Evolutionary conservation across 2,797 vertebrate genomes (phyloP).

Genomic region (Megaceryle alcyon): DNA sequence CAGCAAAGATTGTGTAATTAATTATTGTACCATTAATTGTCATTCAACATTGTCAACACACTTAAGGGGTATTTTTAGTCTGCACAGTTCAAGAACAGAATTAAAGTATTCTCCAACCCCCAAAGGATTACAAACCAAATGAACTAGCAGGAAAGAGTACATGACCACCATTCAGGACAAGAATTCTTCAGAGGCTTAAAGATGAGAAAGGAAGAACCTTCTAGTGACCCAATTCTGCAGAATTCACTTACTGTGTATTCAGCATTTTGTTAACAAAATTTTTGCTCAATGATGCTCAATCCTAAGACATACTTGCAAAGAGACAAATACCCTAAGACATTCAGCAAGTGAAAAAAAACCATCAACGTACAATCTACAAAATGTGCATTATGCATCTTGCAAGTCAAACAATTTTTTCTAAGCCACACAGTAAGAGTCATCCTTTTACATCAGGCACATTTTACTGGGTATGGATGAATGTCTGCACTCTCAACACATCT

Average conservation of each 20-base stretch:
- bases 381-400: constrained; percentile 1
- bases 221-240: constrained; percentile 23
- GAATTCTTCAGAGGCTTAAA: background rate
- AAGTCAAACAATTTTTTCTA: background rate
- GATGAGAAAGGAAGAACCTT: constrained; percentile 28
- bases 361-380: background rate
- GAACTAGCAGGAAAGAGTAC: background rate
- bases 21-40: background rate
- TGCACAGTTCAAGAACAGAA: background rate
- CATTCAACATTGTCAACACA: background rate
- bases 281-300: background rate
- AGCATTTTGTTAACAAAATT: constrained; percentile 43
- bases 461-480: background rate
- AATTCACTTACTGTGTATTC: constrained; percentile 30
- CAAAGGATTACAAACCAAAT: background rate
- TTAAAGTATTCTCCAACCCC: background rate
- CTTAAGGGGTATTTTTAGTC: background rate
- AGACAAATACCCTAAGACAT: constrained; percentile 28
- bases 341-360: constrained; percentile 4
- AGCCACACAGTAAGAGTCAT: constrained; percentile 13
- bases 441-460: constrained; percentile 14
- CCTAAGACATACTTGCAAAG: background rate
- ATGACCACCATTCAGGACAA: background rate
- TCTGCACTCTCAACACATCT: constrained; percentile 35
- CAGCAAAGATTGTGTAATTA: background rate